These are phyloP conservation scores for Toxostoma redivivum DNA, from an alignment of 2,113 vertebrate genomes.

Conservation along the genomic window DNA sequence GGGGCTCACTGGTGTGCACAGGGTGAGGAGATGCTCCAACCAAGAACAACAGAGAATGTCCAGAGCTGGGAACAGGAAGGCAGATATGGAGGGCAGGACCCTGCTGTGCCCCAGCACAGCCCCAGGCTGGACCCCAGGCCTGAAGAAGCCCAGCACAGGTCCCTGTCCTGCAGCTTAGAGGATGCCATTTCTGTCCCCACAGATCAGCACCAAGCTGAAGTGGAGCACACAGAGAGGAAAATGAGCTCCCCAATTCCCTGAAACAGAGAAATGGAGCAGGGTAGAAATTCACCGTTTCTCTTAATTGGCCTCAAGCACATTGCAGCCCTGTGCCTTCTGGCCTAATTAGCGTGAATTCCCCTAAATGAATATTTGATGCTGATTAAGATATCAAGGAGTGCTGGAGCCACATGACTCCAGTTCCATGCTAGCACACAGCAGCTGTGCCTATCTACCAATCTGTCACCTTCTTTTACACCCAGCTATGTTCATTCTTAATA, in stretches of 20 bases:
- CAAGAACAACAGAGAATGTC: background rate
- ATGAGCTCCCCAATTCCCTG: rapidly evolving
- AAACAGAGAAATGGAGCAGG: background rate
- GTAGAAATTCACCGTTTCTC: background rate
- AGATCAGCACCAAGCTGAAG: background rate
- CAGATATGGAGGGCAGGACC: background rate
- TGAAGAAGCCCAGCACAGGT: background rate
- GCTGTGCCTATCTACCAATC: constrained; percentile 18
- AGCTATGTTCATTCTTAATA: background rate
- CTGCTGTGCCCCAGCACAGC: background rate
- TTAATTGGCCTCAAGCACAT: background rate
- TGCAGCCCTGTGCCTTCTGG: background rate
- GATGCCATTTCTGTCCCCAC: rapidly evolving
- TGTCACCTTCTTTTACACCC: constrained; percentile 28
- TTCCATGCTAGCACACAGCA: constrained; percentile 15
- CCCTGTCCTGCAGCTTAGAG: background rate
- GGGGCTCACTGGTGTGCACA: background rate
- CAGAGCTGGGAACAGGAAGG: rapidly evolving
- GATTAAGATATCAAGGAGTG: constrained; percentile 31
- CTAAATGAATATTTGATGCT: constrained; percentile 21
- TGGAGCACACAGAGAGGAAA: background rate
- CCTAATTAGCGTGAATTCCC: background rate
- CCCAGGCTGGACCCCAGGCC: background rate
- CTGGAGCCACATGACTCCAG: constrained; percentile 7
- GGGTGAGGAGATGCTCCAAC: background rate